phyloP scores from a whole-genome alignment of 2,888 invertebrate genomes.

The Cantharis rufa region DNA sequence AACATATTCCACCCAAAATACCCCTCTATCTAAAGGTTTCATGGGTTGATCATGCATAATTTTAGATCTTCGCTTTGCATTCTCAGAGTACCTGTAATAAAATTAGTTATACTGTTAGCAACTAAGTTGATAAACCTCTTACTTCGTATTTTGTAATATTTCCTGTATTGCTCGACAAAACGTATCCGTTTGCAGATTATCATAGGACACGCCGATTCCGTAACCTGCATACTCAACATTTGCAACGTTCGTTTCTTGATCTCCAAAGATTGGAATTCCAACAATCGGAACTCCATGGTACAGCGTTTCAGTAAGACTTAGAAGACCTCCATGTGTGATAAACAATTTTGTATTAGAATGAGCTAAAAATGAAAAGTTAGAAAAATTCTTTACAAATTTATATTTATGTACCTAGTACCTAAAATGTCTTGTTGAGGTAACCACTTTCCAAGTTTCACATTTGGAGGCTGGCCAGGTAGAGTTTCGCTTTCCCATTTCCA shows the following conservation, averaged over 20 bases:
- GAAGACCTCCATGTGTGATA: slow-evolving; percentile 2
- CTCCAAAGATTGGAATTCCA: slow-evolving; percentile 9
- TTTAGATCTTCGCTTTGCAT: slow-evolving; percentile 30
- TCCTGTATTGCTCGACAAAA: slow-evolving; percentile 49
- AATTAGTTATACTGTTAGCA: background rate
- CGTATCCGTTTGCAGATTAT: slow-evolving; percentile 50
- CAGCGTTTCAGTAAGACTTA: slow-evolving; percentile 6
- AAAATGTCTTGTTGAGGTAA: slow-evolving; percentile 26
- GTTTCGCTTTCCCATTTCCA: slow-evolving; percentile 48
- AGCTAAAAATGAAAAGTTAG: background rate
- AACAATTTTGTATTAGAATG: background rate
- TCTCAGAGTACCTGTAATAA: slow-evolving; percentile 34
- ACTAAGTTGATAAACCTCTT: too few relatives aligned
- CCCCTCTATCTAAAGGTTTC: slow-evolving; percentile 36
- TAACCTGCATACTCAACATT: slow-evolving; percentile 43
- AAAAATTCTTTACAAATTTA: background rate
- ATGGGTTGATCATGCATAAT: slow-evolving; percentile 38
- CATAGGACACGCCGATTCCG: slow-evolving; percentile 48
- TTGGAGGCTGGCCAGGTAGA: slow-evolving; percentile 6
- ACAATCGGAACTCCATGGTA: slow-evolving; percentile 10
- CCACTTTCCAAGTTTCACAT: slow-evolving; percentile 23
- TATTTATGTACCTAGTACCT: slow-evolving; percentile 2
- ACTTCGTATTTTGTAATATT: slow-evolving; percentile 48
- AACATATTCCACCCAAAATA: slow-evolving; percentile 43
- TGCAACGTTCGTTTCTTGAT: slow-evolving; percentile 16